Evolutionary conservation across 2,113 vertebrate genomes (phyloP).

Genomic region (Vidua macroura): DNA sequence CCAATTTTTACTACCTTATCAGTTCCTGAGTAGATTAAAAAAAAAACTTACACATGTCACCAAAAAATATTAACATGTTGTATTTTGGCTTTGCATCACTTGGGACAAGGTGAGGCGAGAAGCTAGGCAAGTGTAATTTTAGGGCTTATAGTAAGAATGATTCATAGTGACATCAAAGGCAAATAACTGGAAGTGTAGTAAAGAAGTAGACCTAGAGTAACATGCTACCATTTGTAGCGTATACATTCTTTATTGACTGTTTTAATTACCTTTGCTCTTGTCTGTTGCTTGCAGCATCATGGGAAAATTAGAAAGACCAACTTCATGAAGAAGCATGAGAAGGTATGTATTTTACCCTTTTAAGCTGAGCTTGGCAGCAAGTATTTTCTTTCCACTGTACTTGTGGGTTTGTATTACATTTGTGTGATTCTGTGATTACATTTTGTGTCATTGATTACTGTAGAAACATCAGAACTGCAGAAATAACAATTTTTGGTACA

Average conservation of each 20-base stretch:
- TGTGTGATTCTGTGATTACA: neutral
- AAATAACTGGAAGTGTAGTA: neutral
- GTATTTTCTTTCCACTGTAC: neutral
- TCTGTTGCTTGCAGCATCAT: conserved; percentile 81
- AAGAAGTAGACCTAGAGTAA: neutral
- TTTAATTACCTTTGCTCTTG: neutral
- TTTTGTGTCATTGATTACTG: neutral
- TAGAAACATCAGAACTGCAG: neutral
- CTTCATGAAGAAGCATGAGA: conserved; percentile 95
- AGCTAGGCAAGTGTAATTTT: neutral
- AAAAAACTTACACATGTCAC: neutral
- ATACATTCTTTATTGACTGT: neutral
- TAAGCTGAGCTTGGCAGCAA: neutral
- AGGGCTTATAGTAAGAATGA: neutral
- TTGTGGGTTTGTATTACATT: neutral
- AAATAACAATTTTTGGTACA: neutral
- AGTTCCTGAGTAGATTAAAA: neutral
- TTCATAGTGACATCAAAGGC: neutral
- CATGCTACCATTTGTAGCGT: neutral
- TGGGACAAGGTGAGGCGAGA: neutral
- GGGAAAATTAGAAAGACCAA: conserved; percentile 93
- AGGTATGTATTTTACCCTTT: conserved; percentile 72
- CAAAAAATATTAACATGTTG: neutral
- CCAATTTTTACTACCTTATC: neutral
- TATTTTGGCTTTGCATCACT: neutral